Conservation (phyloP, 1,140 invertebrate genomes). For the Helicoverpa armigera region DNA sequence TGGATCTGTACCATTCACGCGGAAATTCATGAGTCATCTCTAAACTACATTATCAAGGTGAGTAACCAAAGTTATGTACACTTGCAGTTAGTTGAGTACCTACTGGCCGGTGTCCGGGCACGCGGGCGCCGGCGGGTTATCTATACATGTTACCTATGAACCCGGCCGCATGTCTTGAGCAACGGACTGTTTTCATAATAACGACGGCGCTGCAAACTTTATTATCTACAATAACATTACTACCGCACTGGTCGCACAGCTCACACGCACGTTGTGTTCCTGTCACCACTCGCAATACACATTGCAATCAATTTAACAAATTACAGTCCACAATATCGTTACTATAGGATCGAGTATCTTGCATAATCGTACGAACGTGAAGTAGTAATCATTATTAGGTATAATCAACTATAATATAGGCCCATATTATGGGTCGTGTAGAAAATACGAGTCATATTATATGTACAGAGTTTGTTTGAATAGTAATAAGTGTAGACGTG, state of each 20-base stretch:
- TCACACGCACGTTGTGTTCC: background rate
- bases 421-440: background rate
- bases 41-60: too few relatives aligned
- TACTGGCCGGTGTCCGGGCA: background rate
- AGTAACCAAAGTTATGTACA: too few relatives aligned
- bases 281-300: background rate
- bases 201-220: background rate
- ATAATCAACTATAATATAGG: background rate
- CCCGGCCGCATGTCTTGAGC: background rate
- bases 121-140: background rate
- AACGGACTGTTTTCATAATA: background rate
- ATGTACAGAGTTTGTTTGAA: conserved; percentile 2
- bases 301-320: background rate
- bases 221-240: background rate
- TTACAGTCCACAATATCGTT: background rate
- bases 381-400: conserved; percentile 3
- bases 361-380: background rate
- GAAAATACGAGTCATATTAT: background rate
- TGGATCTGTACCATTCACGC: too few relatives aligned
- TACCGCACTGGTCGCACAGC: background rate
- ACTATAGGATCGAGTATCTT: background rate
- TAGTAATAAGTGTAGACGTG: background rate
- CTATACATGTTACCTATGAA: background rate
- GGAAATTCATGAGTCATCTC: too few relatives aligned
- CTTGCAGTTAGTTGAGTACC: too few relatives aligned